Evolutionary conservation across 2,888 invertebrate genomes (phyloP).

Genomic region (Lithodes maja): DNA sequence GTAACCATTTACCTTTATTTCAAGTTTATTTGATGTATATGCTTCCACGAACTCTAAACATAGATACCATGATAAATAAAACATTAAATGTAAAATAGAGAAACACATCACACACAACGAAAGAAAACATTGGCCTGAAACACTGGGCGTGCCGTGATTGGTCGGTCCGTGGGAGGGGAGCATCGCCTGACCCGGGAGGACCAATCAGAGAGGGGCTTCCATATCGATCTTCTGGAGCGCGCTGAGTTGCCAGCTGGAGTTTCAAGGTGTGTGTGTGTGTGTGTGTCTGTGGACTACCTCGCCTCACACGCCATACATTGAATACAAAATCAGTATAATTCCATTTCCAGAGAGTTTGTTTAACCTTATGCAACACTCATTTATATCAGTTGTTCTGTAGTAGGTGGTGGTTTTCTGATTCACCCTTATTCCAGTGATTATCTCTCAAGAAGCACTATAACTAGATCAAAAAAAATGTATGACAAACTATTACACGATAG

Average conservation of each 20-base stretch:
- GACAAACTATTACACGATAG: no score
- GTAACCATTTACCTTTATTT: no score
- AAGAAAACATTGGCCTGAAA: slow-evolving; percentile 15
- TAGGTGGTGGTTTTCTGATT: no score
- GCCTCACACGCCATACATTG: neutral
- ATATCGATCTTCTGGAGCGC: slow-evolving; percentile 50
- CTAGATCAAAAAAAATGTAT: no score
- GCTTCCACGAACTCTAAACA: neutral
- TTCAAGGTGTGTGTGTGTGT: neutral
- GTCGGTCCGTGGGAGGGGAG: slow-evolving; percentile 58
- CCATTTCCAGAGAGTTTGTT: no score
- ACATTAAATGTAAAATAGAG: neutral
- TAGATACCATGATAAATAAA: neutral
- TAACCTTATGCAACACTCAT: no score
- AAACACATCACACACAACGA: slow-evolving; percentile 14
- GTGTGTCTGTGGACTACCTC: neutral
- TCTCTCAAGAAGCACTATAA: no score
- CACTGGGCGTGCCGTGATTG: slow-evolving; percentile 40
- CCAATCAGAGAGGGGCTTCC: slow-evolving; percentile 55
- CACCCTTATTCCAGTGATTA: no score
- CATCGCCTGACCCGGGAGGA: slow-evolving; percentile 60
- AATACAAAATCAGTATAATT: neutral
- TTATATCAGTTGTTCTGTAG: no score
- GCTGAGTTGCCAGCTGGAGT: slow-evolving; percentile 4
- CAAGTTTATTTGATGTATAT: neutral